Evolutionary conservation across 1,140 invertebrate genomes (phyloP).

Genomic region (Apis laboriosa): DNA sequence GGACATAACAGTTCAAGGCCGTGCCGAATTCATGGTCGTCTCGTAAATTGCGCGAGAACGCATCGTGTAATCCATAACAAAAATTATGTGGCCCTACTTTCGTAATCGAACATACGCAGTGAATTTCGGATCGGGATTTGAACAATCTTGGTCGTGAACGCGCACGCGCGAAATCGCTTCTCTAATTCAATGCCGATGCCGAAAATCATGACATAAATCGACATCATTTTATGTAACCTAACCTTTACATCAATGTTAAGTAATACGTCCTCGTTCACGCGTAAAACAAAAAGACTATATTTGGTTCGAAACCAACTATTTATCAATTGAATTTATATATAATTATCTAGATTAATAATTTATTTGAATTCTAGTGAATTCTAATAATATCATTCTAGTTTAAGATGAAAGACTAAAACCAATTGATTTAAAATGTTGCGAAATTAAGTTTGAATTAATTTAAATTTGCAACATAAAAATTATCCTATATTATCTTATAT

Average conservation of each 20-base stretch:
- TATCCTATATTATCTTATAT: too few species aligned
- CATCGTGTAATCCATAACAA: constrained; percentile 35
- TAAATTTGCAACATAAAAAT: too few species aligned
- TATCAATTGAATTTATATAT: neutral
- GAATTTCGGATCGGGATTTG: constrained; percentile 15
- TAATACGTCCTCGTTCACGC: constrained; percentile 75
- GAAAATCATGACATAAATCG: constrained; percentile 43
- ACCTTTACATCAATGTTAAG: constrained; percentile 64
- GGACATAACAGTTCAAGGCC: constrained; percentile 57
- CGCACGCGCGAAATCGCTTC: constrained; percentile 25
- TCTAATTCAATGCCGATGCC: constrained; percentile 32
- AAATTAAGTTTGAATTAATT: too few species aligned
- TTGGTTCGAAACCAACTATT: neutral
- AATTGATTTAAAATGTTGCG: too few species aligned
- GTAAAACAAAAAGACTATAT: constrained; percentile 29
- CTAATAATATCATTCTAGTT: too few species aligned
- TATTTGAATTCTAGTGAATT: too few species aligned
- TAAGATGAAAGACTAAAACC: too few species aligned
- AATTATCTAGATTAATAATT: too few species aligned
- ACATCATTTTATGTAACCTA: constrained; percentile 37
- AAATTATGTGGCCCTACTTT: constrained; percentile 29
- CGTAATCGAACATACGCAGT: constrained; percentile 34
- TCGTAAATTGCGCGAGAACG: constrained; percentile 43
- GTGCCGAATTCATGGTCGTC: constrained; percentile 56
- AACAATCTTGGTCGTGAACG: constrained; percentile 10